Conservation (phyloP, 1,140 invertebrate genomes). For the Chironomus tepperi region DNA sequence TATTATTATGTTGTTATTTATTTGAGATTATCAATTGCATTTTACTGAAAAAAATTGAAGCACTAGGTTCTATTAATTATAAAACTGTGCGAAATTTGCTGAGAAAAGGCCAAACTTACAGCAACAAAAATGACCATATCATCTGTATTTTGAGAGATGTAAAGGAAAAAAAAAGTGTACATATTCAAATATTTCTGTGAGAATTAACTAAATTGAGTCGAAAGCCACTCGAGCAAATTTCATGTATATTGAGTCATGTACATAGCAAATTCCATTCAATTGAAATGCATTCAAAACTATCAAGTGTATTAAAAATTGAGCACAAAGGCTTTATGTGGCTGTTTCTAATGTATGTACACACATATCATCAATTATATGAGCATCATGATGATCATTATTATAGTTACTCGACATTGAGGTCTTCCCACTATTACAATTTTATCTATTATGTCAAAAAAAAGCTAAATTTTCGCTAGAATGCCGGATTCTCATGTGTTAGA, state of each 20-base stretch:
- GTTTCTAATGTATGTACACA: not conserved
- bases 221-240: not conserved
- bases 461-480: not conserved
- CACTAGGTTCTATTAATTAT: no score
- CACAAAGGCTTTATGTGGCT: not conserved
- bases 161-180: no score
- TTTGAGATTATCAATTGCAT: not conserved
- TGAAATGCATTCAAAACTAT: slow-evolving; percentile 14
- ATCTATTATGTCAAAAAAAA: slow-evolving; percentile 8
- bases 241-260: not conserved
- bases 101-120: not conserved
- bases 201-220: not conserved
- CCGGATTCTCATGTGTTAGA: no score
- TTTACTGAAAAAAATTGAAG: not conserved
- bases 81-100: no score
- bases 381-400: not conserved
- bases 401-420: not conserved
- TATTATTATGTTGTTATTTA: not conserved
- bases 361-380: slow-evolving; percentile 1
- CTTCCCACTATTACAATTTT: slow-evolving; percentile 12
- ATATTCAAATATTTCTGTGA: not conserved
- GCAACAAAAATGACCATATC: not conserved
- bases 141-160: not conserved
- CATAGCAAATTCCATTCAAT: slow-evolving; percentile 1
- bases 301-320: slow-evolving; percentile 14